Conservation (phyloP, 2,888 invertebrate species). For the Cantharis nigra region DNA sequence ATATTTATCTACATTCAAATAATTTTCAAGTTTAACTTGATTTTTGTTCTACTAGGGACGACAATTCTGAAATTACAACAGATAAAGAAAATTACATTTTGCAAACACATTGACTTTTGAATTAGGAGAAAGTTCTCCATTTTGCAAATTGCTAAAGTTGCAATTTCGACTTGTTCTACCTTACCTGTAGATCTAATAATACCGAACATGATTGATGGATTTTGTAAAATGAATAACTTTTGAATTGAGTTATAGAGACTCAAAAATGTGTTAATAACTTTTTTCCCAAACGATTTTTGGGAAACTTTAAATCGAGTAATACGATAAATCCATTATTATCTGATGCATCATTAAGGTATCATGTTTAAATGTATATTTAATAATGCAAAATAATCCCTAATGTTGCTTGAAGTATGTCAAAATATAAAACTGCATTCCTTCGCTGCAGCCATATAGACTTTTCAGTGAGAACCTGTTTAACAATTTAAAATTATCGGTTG, state of each 20-base stretch:
- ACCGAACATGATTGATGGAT: not conserved
- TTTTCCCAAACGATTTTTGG: not conserved
- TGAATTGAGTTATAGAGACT: not conserved
- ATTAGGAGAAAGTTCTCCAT: not conserved
- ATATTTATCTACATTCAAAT: not conserved
- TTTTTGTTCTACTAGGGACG: not conserved
- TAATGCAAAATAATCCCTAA: conserved; percentile 33
- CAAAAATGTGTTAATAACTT: not conserved
- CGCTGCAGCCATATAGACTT: conserved; percentile 46
- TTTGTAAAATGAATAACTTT: not conserved
- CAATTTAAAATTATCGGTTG: conserved; percentile 48
- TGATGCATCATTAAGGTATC: not conserved
- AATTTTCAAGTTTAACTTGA: not conserved
- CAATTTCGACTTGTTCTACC: not conserved
- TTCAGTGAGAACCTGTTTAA: conserved; percentile 49
- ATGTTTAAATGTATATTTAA: not conserved
- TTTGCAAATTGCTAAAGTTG: not conserved
- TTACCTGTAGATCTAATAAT: not conserved
- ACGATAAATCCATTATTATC: not conserved
- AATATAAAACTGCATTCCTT: conserved; percentile 49
- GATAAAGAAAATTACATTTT: not conserved
- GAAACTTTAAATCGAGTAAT: not conserved
- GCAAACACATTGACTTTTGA: not conserved
- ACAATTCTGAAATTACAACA: not conserved
- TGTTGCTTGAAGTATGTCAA: conserved; percentile 46